Base-by-base conservation (phyloP, 2,113 vertebrate genomes). In the Enhydra lutris region DNA sequence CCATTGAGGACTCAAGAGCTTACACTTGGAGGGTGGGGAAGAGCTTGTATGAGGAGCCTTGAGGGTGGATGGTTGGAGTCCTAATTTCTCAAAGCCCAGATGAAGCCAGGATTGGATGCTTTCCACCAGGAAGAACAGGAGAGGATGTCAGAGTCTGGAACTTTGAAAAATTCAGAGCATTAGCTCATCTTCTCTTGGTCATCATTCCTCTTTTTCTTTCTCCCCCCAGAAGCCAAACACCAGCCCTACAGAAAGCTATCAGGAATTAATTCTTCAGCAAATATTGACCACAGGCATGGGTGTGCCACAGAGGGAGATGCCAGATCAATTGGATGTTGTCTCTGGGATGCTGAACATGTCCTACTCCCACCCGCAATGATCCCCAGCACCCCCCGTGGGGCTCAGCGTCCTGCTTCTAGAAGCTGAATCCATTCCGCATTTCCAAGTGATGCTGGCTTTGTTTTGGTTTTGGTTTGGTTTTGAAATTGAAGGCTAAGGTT, bases 301-400 rank as follows among this genome's bases (percentile, higher is more conserved):
- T 8, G 15, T 8, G 2, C 34, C 20, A 20, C 21, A n/a, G 31
- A 31, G 7, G 65, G 17, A 17, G 36, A 1, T 0, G 11, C 20
- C 83, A 23, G 42, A 6, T 36, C 1, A 2, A 8, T 10, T 39
- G 31, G 71, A 36, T 9, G 0, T 73, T 6, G 50, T 11, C n/a
- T 79, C 50, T 2, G 0, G 1, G 12, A 26, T 1, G 59, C 39
- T 1, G 3, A 21, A 3, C 0, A 12, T 34, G n/a, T 31, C 4
- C 76, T 0, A 0, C 24, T 20, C 59, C 34, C n/a, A 8, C 17
- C 45, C 8, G n/a, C 7, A 4, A 13, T 0, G 0, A 13, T 86
- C 13, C 36, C 31, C 45, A 17, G 7, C 45, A 47, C 47, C 5
- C 9, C 4, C 17, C 17, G 5, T 21, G 8, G 7, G 26, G 63